These are phyloP conservation scores for Metacarcinus magister DNA, from an alignment of 2,888 invertebrate genomes.

Conservation along the genomic window DNA sequence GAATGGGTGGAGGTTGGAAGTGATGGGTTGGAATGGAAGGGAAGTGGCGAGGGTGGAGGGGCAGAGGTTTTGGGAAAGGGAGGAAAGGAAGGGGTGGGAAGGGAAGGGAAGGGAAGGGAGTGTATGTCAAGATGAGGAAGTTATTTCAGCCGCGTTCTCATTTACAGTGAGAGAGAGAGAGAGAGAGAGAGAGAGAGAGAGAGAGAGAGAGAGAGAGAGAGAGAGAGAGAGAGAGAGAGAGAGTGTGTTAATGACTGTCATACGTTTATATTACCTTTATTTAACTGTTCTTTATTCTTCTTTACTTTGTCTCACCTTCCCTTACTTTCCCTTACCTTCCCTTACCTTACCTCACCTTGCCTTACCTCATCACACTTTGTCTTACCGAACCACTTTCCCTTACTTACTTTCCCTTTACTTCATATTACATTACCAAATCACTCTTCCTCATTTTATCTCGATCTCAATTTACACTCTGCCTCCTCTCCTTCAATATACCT, in stretches of 20 bases:
- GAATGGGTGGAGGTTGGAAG: neutral
- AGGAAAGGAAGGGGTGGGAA: no score
- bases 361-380: neutral
- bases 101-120: neutral
- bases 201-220: conserved; percentile 53
- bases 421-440: neutral
- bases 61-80: no score
- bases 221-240: conserved; percentile 51
- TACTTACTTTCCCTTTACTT: neutral
- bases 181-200: conserved; percentile 51
- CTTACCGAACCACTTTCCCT: neutral
- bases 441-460: neutral
- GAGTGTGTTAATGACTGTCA: neutral
- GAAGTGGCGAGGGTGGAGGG: neutral
- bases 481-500: neutral
- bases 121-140: neutral
- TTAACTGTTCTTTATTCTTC: neutral
- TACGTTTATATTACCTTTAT: neutral
- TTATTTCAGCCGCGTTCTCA: conserved; percentile 33
- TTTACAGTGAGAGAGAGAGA: neutral
- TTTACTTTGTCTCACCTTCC: neutral
- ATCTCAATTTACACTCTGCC: neutral
- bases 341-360: neutral
- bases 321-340: neutral
- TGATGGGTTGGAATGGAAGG: neutral